Conservation (phyloP, 2,113 vertebrate genomes). For the Toxostoma redivivum region DNA sequence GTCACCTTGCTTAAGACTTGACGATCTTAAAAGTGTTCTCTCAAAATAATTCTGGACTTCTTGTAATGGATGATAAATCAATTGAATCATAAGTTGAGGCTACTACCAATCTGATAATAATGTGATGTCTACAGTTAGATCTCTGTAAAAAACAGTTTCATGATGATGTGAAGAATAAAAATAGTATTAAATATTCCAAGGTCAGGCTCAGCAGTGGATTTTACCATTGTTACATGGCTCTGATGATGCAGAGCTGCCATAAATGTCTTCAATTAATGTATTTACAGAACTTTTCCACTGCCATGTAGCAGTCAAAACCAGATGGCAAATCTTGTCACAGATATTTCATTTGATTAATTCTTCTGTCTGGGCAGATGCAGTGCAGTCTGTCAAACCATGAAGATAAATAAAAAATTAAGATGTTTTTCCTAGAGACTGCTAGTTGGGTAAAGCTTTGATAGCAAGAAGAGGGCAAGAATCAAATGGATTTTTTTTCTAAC, state of each 20-base stretch:
- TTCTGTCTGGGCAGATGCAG: background rate
- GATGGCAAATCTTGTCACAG: background rate
- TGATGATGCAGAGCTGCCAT: background rate
- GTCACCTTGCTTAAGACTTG: background rate
- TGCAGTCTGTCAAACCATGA: background rate
- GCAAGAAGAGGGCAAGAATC: background rate
- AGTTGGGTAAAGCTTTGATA: background rate
- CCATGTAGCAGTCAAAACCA: background rate
- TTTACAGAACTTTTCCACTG: background rate
- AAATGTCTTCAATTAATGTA: background rate
- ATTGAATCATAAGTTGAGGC: background rate
- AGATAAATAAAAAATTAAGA: background rate
- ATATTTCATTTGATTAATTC: slow-evolving; percentile 5
- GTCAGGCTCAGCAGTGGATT: background rate
- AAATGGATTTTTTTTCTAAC: background rate
- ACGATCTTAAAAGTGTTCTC: background rate
- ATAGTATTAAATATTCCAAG: background rate
- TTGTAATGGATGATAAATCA: background rate
- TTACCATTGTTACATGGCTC: background rate
- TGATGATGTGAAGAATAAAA: background rate
- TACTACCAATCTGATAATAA: background rate
- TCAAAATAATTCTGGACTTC: background rate
- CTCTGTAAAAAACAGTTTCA: background rate
- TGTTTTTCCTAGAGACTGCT: background rate
- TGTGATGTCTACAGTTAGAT: background rate